Evolutionary conservation across 2,113 vertebrate species (phyloP), one percentile per base, ranked within the genome.

Genomic region (Oceanites oceanicus): DNA sequence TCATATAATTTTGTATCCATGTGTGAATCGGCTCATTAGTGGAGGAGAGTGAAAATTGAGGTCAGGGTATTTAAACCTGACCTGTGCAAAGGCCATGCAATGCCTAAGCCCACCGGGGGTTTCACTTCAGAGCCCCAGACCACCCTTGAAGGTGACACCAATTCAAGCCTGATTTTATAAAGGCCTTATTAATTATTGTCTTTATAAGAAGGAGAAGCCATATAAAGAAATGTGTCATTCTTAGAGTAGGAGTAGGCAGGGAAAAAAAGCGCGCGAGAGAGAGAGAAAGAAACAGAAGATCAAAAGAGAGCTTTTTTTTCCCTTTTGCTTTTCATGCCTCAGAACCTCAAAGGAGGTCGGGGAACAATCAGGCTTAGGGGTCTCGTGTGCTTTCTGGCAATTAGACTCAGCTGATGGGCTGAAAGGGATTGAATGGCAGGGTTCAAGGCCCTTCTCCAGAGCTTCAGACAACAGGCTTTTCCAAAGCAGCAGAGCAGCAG

Each of bases 361-460:
- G 98, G 99, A 99, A 99, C 99, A 99, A 99, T 99, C 99, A 99
- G 98, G 98, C 98, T 98, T 98, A 97, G 98, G 98, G 99, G 99
- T 99, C 99, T 99, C 98, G 98, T 99, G 98, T 99, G 99, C 99
- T 99, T 99, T 99, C 98, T 99, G 98, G 99, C 99, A 99, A 99
- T 99, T 99, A 99, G 99, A 99, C 99, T 99, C 99, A 99, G 99
- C 99, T 99, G 99, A 99, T 99, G 99, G 99, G 99, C 98, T 99
- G 99, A 99, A 99, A 99, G 98, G 99, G 98, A 98, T 97, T 99
- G 99, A 99, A 99, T 99, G 99, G 98, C 99, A 99, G 98, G 98
- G 99, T 99, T 99, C 99, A 99, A 99, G 99, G 99, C 99, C 99
- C 99, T 99, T 99, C 99, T 99, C 98, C 97, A 97, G 98, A 97